phyloP scores from a whole-genome alignment of 2,797 vertebrate species.

The Uromys caudimaculatus region DNA sequence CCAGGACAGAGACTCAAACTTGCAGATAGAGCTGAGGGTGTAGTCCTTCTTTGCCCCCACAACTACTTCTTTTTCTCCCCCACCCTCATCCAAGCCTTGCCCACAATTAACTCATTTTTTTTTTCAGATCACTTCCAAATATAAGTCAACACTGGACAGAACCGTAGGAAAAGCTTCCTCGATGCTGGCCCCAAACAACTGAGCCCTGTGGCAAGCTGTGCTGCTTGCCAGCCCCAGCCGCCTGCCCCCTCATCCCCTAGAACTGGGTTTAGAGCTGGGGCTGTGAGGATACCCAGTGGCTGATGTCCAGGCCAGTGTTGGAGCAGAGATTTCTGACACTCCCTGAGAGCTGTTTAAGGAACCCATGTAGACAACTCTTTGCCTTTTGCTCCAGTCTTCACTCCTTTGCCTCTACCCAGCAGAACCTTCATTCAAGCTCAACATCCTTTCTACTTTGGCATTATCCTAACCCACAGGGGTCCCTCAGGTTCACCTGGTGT shows the following conservation, averaged over 20 bases:
- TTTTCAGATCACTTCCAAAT: conserved; percentile 75
- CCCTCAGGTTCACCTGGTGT: not conserved
- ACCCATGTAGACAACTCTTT: not conserved
- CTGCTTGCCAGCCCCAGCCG: not conserved
- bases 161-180: conserved; percentile 78
- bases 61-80: not conserved
- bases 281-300: not conserved
- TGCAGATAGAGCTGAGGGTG: not conserved
- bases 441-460: not conserved
- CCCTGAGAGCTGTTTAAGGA: not conserved
- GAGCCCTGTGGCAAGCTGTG: not conserved
- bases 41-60: not conserved
- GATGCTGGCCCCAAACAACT: conserved; percentile 60
- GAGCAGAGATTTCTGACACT: not conserved
- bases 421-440: not conserved
- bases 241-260: not conserved
- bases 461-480: not conserved
- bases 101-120: conserved; percentile 83
- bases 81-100: conserved; percentile 57
- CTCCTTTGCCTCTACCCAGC: not conserved
- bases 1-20: not conserved
- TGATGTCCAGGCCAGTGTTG: not conserved
- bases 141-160: conserved; percentile 78
- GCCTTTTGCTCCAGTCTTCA: not conserved
- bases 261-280: not conserved